Evolutionary conservation across 2,113 vertebrate species (phyloP), one percentile per base, ranked within the genome.

Genomic region (Ciconia boyciana): DNA sequence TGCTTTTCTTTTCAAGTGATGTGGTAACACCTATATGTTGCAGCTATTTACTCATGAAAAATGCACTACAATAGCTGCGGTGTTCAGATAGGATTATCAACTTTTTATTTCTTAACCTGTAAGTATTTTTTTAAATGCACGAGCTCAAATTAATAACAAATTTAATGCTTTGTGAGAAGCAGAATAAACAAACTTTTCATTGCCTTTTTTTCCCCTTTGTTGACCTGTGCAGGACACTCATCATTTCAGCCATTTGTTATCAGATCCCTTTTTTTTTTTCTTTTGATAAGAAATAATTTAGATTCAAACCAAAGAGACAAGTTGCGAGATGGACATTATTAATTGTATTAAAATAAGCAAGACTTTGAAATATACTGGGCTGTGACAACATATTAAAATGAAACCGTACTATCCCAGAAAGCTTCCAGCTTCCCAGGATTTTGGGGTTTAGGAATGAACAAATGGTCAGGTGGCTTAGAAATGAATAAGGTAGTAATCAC

Each of bases 251-350:
- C 11, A 10, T 44, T 66, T 34, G 1, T 43, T 78, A 16, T 11
- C 17, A 49, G 1, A 79, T 31, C 7, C 8, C 0, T 16, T 36
- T 20, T 14, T 16, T 7, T 34, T 12, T 10, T 7, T 1, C 0
- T 60, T 89, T 75, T 54, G 7, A 12, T 74, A 7, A 55, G 6
- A 52, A 52, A 71, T 54, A 31, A 16, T 81, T 74, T 39, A 65
- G 5, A 43, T 87, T 89, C 9, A 74, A 81, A 44, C 2, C 9
- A 57, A 51, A 78, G 11, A 70, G 7, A 46, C 1, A 32, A 55
- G 49, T 6, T 43, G 7, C 0, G 6, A 61, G 6, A 66, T 18
- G 8, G 4, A 22, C 5, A 16, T 13, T 46, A 13, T 52, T n/a
- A 65, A 28, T 65, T 26, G 2, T 1, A 14, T 34, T 52, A 46